Base-by-base conservation (phyloP, 1,140 invertebrate species). In the Dreissena polymorpha region DNA sequence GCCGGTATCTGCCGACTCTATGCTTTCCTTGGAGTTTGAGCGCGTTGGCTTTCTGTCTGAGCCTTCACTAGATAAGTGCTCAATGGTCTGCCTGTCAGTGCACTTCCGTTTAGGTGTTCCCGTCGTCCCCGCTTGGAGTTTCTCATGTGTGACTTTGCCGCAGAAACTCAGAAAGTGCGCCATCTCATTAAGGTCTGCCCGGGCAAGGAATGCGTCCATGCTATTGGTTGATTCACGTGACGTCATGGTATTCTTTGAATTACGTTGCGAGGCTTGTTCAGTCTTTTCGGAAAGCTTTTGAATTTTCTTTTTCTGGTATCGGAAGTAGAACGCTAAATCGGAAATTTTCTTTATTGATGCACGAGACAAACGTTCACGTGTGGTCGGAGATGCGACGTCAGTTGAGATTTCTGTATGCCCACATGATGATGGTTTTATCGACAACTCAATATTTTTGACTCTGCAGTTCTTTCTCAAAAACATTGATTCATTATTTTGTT, bases 231-330 rank as follows among this genome's bases (percentile, higher is more conserved):
- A 79, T 14, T 65, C 76, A 21, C 70, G 25, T 27, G 65, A 57
- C 14, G 51, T 69, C 65, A 79, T 29, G 0, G 51, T 76, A n/a
- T 76, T 39, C 53, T 65, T 64, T 50, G 39, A 23, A n/a, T 21
- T 18, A 27, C 0, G 14, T 18, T 13, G 14, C 51, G 50, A 49
- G 39, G 16, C 23, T 18, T 55, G 21, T 21, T 76, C 57, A 12
- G 65, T 14, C 25, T 69, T 70, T 39, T 39, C 39, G 39, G 39
- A 39, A 10, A 70, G 23, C 23, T 27, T 18, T 27, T 79, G 65
- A 55, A 79, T 14, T 70, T 79, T 79, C 13, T 65, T 57, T 68
- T 79, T 79, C 76, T 79, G 76, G 27, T 79, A 79, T 25, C 76
- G 39, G 12, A 79, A 27, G 29, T 79, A 79, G 60, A 79, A 79